A percentile compares a stretch with the other conserved stretches of the same genome.
These are phyloP conservation scores for Nautilus pompilius DNA, from an alignment of 1,140 invertebrate species.

Conservation along the genomic window DNA sequence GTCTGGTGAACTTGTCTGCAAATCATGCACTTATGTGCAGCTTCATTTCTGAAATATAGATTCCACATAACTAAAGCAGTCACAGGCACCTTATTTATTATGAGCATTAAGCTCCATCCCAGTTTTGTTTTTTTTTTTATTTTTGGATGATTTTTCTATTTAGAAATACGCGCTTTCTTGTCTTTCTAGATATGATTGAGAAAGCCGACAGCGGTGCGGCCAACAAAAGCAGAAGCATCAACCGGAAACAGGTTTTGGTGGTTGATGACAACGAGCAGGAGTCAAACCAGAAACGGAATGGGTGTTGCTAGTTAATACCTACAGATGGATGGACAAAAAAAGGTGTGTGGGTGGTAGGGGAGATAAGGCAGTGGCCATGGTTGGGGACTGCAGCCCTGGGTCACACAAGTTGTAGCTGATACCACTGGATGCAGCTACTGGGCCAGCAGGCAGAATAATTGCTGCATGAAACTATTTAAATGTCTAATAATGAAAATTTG, in stretches of 20 bases:
- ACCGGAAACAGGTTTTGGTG: conserved; percentile 49
- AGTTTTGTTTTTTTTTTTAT: background rate
- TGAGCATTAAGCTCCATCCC: background rate
- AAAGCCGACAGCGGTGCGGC: conserved; percentile 38
- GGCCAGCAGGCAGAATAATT: no score
- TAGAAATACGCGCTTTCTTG: background rate
- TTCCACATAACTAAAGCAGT: background rate
- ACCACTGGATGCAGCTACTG: no score
- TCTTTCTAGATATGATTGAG: conserved; percentile 52
- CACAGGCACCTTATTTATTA: no score
- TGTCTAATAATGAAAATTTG: no score
- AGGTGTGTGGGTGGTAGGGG: no score
- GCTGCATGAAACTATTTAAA: no score
- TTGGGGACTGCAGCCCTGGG: no score
- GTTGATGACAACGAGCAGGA: conserved; percentile 49
- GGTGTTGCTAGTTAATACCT: conserved; percentile 48
- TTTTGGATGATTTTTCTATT: background rate
- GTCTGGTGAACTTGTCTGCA: background rate
- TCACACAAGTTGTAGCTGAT: no score
- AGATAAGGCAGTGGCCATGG: no score
- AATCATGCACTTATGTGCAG: background rate
- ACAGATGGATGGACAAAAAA: no score
- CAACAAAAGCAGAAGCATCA: conserved; percentile 30
- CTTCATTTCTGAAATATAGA: background rate
- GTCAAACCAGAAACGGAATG: conserved; percentile 31